Evolutionary conservation across 2,888 invertebrate genomes (phyloP).

Genomic region (Crepidodera aurea): DNA sequence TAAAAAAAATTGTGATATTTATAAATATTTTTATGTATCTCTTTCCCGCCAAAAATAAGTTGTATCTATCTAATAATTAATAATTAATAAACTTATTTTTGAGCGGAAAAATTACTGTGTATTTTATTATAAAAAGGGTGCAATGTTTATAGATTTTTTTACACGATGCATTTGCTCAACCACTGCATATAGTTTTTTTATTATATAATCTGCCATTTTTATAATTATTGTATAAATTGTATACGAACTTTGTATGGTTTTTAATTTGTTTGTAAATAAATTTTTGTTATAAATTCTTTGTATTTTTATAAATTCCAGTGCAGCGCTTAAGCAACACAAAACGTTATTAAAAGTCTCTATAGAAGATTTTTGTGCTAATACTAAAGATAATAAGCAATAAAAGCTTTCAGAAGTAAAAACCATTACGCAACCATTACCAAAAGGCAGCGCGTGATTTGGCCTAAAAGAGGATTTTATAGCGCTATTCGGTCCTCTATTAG

Average conservation of each 20-base stretch:
- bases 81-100: neutral
- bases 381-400: too few species aligned
- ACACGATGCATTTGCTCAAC: slow-evolving; percentile 45
- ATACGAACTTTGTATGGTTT: slow-evolving; percentile 41
- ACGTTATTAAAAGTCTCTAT: too few species aligned
- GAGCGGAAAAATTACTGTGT: slow-evolving; percentile 7
- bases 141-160: slow-evolving; percentile 41
- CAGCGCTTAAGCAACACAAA: too few species aligned
- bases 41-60: neutral
- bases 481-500: too few species aligned
- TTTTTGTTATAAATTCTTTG: slow-evolving; percentile 31
- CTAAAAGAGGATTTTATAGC: too few species aligned
- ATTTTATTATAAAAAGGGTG: slow-evolving; percentile 38
- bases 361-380: too few species aligned
- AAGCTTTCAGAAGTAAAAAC: too few species aligned
- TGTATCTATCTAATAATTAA: too few species aligned
- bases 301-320: too few species aligned
- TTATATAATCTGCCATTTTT: slow-evolving; percentile 22
- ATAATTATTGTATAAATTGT: slow-evolving; percentile 36
- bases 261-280: slow-evolving; percentile 46
- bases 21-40: neutral
- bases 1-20: slow-evolving; percentile 22
- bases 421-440: too few species aligned
- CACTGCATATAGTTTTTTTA: slow-evolving; percentile 31
- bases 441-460: too few species aligned